phyloP scores from a whole-genome alignment of 2,888 invertebrate species.

The Tricholauxania praeusta region DNA sequence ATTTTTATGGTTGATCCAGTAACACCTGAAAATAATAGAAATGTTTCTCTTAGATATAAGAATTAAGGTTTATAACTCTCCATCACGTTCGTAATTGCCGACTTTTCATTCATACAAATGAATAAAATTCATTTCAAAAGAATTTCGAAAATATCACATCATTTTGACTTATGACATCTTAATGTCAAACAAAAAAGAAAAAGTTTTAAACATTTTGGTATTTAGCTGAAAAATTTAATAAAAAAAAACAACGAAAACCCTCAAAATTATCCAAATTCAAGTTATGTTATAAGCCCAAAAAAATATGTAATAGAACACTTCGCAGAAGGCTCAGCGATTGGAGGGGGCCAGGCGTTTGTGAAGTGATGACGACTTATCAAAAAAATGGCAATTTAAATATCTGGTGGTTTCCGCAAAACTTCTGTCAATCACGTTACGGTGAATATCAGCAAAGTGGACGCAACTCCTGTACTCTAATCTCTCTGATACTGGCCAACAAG shows the following conservation, averaged over 20 bases:
- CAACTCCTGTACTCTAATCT: slow-evolving; percentile 75
- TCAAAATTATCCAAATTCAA: too few species aligned
- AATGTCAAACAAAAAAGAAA: too few species aligned
- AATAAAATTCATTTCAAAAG: neutral
- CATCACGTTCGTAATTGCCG: neutral
- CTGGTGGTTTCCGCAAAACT: slow-evolving; percentile 72
- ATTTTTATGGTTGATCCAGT: slow-evolving; percentile 93
- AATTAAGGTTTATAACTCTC: neutral
- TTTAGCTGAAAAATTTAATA: too few species aligned
- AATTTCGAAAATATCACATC: neutral
- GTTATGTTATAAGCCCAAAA: too few species aligned
- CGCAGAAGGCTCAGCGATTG: neutral
- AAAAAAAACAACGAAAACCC: too few species aligned
- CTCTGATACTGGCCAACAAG: slow-evolving; percentile 71
- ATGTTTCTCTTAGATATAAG: neutral
- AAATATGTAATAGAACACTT: too few species aligned
- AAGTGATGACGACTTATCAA: slow-evolving; percentile 58
- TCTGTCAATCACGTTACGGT: slow-evolving; percentile 73
- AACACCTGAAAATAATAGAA: slow-evolving; percentile 76
- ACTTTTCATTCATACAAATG: neutral
- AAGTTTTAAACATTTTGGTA: too few species aligned
- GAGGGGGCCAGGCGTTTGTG: neutral
- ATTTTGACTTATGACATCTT: too few species aligned
- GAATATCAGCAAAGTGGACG: slow-evolving; percentile 69
- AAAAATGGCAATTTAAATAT: slow-evolving; percentile 61